Base-by-base conservation (phyloP, 2,113 vertebrate species). In the Dermatemys mawii region DNA sequence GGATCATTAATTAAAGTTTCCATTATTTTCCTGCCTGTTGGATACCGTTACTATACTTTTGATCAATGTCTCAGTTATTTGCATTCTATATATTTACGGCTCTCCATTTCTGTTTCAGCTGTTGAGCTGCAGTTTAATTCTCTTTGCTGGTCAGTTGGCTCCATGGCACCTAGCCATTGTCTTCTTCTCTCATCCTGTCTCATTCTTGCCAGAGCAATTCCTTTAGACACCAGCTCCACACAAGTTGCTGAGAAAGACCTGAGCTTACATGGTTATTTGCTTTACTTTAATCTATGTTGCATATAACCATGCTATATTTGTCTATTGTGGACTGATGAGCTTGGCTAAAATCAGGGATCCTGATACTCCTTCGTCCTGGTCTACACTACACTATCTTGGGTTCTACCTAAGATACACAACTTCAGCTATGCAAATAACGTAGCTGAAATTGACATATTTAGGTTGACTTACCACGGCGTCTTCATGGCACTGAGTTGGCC, bases 1-100 rank as follows among this genome's bases (percentile, higher is more conserved):
- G 55, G 86, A 87, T 80, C 63, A 83, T 80, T 86, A 91, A 87
- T 90, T 96, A 90, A 92, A 93, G 73, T 91, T 93, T 85, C 94
- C 90, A 46, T 83, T 91, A 80, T 82, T 95, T 93, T 63, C 49
- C 63, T 41, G 11, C 91, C 84, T 93, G 93, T 90, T 60, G 78
- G 83, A 57, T 94, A 88, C 24, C 78, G 86, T 76, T 76, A 93
- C 85, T 55, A 27, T 90, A 78, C 86, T 96, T 96, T 92, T 97
- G 84, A 94, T 96, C 94, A 95, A 29, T 44, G 63, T 46, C 94
- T 57, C 48, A 75, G 48, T 75, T 55, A 49, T 83, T 96, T 89
- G 81, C 51, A 63, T 83, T 95, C 78, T 76, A 10, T 86, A 78
- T 70, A 86, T 95, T 89, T 87, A 87, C 83, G 90, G 90, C 78